These are phyloP conservation scores for Micoletzkya japonica DNA, from an alignment of 2,888 invertebrate species.

Conservation along the genomic window DNA sequence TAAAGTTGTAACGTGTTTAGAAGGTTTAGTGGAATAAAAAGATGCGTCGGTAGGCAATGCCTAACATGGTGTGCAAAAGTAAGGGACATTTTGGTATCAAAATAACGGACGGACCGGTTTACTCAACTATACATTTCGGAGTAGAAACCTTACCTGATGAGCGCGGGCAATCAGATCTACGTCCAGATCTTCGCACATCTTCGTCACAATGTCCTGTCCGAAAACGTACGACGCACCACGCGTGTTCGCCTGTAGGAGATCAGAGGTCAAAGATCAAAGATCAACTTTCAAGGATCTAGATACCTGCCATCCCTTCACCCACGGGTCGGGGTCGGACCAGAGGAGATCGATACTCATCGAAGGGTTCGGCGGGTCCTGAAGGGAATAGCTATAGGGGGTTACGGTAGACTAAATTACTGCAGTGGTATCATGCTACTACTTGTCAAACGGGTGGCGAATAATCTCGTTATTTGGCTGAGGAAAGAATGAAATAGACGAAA, in stretches of 20 bases:
- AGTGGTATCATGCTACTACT: too few relatives aligned
- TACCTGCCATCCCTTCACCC: conserved; percentile 48
- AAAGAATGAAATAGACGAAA: too few relatives aligned
- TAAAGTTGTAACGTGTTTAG: too few relatives aligned
- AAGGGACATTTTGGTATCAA: not conserved
- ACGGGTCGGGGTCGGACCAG: conserved; percentile 49
- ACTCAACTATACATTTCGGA: not conserved
- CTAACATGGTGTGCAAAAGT: not conserved
- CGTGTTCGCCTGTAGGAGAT: conserved; percentile 46
- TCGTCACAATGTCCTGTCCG: conserved; percentile 69
- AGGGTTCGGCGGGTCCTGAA: conserved; percentile 55
- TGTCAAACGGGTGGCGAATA: too few relatives aligned
- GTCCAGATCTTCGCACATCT: conserved; percentile 68
- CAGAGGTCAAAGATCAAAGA: conserved; percentile 1
- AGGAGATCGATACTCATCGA: conserved; percentile 53
- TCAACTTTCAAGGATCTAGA: not conserved
- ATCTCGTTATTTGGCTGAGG: too few relatives aligned
- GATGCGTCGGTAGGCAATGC: too few relatives aligned
- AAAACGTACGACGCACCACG: conserved; percentile 71
- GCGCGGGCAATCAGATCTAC: conserved; percentile 68
- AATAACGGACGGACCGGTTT: not conserved
- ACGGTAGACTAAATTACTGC: too few relatives aligned
- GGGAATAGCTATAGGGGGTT: not conserved
- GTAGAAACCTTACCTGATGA: conserved; percentile 39
- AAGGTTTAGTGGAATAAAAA: too few relatives aligned